These are phyloP conservation scores for Aepyceros melampus DNA, from an alignment of 2,113 vertebrate species.

Conservation along the genomic window DNA sequence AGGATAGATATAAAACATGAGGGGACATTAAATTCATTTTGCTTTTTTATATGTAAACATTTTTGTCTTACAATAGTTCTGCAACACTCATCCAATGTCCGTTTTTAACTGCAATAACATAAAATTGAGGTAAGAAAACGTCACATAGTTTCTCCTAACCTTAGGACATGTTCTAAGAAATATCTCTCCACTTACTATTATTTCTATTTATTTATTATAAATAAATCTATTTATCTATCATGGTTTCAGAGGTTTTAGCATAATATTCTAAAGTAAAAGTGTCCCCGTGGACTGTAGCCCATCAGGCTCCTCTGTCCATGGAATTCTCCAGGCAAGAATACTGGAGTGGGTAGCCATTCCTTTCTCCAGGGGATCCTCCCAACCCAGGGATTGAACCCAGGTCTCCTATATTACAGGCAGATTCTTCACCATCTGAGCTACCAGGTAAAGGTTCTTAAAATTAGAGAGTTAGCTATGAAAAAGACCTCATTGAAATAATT, in stretches of 20 bases:
- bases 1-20: background rate
- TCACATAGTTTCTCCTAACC: background rate
- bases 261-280: background rate
- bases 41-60: constrained; percentile 14
- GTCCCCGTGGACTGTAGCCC: background rate
- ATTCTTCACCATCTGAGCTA: background rate
- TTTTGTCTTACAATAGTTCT: background rate
- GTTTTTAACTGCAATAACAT: background rate
- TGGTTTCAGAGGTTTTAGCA: background rate
- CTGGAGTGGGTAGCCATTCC: background rate
- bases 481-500: background rate
- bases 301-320: background rate
- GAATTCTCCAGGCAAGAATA: background rate
- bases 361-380: background rate
- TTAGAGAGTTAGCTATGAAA: background rate
- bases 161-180: background rate
- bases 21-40: background rate
- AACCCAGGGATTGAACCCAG: background rate
- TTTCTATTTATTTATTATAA: background rate
- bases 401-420: background rate
- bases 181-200: background rate
- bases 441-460: background rate
- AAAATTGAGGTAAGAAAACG: constrained; percentile 30
- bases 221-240: background rate
- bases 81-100: background rate